Evolutionary conservation across 1,140 invertebrate genomes (phyloP).

Genomic region (Euglossa dilemma): DNA sequence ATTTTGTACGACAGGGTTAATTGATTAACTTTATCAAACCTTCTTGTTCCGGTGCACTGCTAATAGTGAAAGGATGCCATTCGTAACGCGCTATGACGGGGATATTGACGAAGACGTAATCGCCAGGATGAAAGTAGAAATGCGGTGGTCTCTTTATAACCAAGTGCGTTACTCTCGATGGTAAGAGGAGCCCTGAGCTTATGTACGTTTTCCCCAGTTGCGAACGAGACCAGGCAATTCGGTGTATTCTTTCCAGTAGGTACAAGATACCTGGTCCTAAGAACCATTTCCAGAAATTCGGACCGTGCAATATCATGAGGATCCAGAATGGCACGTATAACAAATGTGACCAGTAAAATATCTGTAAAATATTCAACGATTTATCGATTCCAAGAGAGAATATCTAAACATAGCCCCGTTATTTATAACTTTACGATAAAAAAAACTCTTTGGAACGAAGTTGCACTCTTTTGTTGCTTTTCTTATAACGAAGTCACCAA

Average conservation of each 20-base stretch:
- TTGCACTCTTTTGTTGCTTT: no score
- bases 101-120: conserved; percentile 97
- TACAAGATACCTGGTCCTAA: conserved; percentile 92
- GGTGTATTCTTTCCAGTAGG: conserved; percentile 88
- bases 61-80: conserved; percentile 99
- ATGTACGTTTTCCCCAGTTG: conserved; percentile 92
- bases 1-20: no score
- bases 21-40: conserved; percentile 83
- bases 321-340: conserved; percentile 96
- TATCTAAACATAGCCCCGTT: no score
- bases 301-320: conserved; percentile 92
- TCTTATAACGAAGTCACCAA: no score
- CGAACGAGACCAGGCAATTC: conserved; percentile 86
- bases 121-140: conserved; percentile 95
- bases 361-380: conserved; percentile 80
- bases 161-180: conserved; percentile 93
- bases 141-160: conserved; percentile 93
- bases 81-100: conserved; percentile 96
- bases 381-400: not conserved
- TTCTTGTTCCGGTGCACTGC: conserved; percentile 96
- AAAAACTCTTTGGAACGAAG: no score
- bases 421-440: no score
- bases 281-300: conserved; percentile 98
- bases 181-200: conserved; percentile 91
- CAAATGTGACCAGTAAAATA: conserved; percentile 98